Percentiles rank a stretch among this genome's conserved stretches.
Conservation (phyloP, 92 coral and sea anemone species). For the Bergia puertoricense region DNA sequence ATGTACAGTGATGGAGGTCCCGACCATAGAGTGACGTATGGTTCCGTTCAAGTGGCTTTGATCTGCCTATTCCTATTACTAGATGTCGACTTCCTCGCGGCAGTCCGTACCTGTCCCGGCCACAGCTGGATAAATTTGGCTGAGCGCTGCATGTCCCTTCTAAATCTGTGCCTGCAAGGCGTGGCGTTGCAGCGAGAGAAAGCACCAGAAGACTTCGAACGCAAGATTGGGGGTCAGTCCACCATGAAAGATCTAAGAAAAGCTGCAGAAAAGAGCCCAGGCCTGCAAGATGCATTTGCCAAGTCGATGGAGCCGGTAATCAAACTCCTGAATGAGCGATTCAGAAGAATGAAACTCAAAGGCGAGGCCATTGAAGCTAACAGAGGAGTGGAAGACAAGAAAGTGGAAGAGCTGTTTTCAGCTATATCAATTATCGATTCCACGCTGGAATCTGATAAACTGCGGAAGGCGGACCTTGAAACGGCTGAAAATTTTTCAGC, state of each 20-base stretch:
- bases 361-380: too few species aligned
- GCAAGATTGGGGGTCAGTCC: neutral
- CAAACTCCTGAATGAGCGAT: too few species aligned
- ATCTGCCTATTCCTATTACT: neutral
- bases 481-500: neutral
- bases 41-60: neutral
- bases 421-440: neutral
- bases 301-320: too few species aligned
- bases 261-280: neutral
- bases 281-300: too few species aligned
- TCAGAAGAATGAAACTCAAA: too few species aligned
- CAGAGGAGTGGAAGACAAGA: too few species aligned
- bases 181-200: neutral
- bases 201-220: neutral
- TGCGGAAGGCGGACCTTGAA: neutral
- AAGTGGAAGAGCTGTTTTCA: too few species aligned
- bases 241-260: neutral
- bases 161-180: neutral
- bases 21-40: neutral
- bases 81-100: neutral
- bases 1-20: neutral
- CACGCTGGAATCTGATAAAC: neutral
- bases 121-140: neutral
- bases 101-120: neutral
- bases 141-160: neutral